phyloP scores from a whole-genome alignment of 2,797 vertebrate species.

The Cuculus canorus region DNA sequence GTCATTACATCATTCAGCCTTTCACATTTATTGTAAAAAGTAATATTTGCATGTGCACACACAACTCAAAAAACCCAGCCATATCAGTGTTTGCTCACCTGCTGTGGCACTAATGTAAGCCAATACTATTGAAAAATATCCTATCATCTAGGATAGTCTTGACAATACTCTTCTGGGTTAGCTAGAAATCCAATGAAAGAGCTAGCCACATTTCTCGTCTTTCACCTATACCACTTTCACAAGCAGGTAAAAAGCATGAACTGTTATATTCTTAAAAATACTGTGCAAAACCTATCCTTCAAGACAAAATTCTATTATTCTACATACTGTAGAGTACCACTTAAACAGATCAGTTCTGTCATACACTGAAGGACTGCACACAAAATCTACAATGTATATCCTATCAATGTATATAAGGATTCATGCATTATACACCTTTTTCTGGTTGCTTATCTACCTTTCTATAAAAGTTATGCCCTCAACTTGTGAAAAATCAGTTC shows the following conservation, averaged over 20 bases:
- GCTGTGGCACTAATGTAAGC: constrained; percentile 21
- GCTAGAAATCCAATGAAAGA: constrained; percentile 24
- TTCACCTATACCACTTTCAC: not conserved
- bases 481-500: not conserved
- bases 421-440: not conserved
- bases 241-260: not conserved
- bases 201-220: not conserved
- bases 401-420: not conserved
- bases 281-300: not conserved
- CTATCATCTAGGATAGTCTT: not conserved
- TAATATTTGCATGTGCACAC: not conserved
- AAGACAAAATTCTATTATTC: not conserved
- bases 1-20: not conserved
- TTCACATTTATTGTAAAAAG: not conserved
- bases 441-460: not conserved
- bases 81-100: constrained; percentile 61
- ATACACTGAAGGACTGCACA: not conserved
- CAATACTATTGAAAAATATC: constrained; percentile 13
- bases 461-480: not conserved
- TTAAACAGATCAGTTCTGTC: not conserved
- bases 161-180: not conserved
- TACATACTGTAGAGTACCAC: not conserved
- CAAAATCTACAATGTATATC: not conserved
- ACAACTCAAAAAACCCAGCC: not conserved
- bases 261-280: not conserved